phyloP scores from a whole-genome alignment of 1,140 invertebrate species.

The Caerostris darwini region DNA sequence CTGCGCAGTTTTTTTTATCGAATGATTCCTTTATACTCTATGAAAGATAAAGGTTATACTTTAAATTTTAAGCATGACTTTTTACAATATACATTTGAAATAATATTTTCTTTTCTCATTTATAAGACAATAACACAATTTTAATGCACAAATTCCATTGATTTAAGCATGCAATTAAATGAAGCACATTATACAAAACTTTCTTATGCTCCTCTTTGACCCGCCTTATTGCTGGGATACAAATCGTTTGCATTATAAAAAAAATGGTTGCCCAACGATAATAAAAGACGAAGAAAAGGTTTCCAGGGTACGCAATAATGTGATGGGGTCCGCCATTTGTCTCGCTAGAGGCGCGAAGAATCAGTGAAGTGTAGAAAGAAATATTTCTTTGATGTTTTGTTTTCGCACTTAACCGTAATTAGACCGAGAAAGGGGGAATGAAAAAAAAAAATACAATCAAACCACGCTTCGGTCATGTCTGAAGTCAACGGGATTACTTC shows the following conservation, averaged over 20 bases:
- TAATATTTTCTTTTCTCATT: too few species aligned
- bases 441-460: conserved; percentile 4
- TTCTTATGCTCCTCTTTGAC: background rate
- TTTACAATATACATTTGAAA: too few species aligned
- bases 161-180: background rate
- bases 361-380: conserved; percentile 36
- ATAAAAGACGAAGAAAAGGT: conserved; percentile 19
- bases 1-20: too few species aligned
- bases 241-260: background rate
- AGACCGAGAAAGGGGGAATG: conserved; percentile 12
- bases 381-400: conserved; percentile 33
- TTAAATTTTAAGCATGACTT: too few species aligned
- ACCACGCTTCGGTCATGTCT: conserved; percentile 15
- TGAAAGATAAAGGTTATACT: too few species aligned
- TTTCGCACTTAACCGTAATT: conserved; percentile 38
- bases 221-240: background rate
- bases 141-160: background rate
- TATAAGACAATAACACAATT: background rate
- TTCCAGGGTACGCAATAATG: conserved; percentile 22
- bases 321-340: conserved; percentile 30
- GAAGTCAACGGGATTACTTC: conserved; percentile 20
- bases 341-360: background rate
- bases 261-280: background rate
- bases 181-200: background rate
- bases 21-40: too few species aligned